Percentiles rank a stretch among this genome's conserved stretches.
Evolutionary conservation across 2,888 invertebrate species (phyloP).

Genomic region (Esperia sulphurella): DNA sequence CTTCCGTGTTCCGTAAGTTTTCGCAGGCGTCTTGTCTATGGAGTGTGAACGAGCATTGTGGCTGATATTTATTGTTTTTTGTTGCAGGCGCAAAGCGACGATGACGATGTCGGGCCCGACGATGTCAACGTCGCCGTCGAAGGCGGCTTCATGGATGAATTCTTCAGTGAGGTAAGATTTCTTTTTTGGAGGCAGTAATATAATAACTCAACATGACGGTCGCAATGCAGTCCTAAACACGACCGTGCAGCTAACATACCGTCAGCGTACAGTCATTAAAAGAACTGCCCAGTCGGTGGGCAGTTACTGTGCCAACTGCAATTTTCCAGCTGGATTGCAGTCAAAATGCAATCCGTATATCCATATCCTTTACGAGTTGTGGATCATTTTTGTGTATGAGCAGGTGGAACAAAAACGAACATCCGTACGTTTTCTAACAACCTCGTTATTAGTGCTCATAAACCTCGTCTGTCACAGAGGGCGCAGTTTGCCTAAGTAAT

Average conservation of each 20-base stretch:
- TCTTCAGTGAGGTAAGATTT: constrained; percentile 96
- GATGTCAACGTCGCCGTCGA: constrained; percentile 98
- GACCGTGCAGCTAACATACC: too few species aligned
- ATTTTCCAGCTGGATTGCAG: too few species aligned
- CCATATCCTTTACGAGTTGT: too few species aligned
- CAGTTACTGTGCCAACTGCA: too few species aligned
- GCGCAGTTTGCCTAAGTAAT: neutral
- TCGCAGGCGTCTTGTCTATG: constrained; percentile 2
- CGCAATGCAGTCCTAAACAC: too few species aligned
- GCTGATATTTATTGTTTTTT: constrained; percentile 17
- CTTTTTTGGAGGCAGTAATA: neutral
- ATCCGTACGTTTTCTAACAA: too few species aligned
- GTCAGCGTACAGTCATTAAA: too few species aligned
- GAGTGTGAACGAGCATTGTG: neutral
- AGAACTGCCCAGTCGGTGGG: too few species aligned
- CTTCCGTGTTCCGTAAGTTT: constrained; percentile 6
- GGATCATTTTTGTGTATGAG: too few species aligned
- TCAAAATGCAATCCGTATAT: too few species aligned
- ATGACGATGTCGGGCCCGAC: constrained; percentile 96
- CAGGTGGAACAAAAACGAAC: too few species aligned
- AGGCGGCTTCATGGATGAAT: constrained; percentile 99
- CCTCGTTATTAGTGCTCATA: neutral
- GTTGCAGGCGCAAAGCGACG: constrained; percentile 97
- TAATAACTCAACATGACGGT: too few species aligned
- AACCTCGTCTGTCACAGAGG: neutral